A percentile compares a stretch with the other conserved stretches of the same genome.
Conservation (phyloP, 2,113 vertebrate species). For the Pelodiscus sinensis region DNA sequence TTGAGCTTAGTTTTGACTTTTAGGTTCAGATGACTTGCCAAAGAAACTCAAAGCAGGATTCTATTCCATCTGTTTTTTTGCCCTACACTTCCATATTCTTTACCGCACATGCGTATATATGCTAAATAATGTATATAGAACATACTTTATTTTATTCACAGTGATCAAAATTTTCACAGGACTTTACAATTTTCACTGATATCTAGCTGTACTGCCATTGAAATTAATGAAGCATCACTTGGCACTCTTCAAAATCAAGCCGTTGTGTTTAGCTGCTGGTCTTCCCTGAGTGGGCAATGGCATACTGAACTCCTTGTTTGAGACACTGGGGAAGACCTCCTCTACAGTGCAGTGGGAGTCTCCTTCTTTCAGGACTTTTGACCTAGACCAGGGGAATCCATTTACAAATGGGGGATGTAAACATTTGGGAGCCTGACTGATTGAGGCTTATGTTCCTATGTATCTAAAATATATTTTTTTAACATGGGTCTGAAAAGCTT, state of each 20-base stretch:
- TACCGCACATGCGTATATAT: background rate
- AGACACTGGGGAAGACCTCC: constrained; percentile 48
- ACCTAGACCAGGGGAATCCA: background rate
- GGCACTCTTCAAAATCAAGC: background rate
- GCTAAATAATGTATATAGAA: background rate
- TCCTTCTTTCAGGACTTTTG: background rate
- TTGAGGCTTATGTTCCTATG: background rate
- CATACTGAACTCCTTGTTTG: background rate
- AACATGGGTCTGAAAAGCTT: background rate
- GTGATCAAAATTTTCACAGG: background rate
- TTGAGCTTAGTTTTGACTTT: background rate
- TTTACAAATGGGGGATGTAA: background rate
- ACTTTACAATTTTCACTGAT: background rate
- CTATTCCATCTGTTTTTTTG: background rate
- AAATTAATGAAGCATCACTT: background rate
- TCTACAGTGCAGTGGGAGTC: background rate
- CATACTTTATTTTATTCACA: background rate
- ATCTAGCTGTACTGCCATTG: background rate
- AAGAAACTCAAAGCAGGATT: background rate
- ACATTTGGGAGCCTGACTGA: background rate
- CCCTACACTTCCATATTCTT: background rate
- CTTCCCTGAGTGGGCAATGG: constrained; percentile 35
- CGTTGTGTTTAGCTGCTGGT: constrained; percentile 15
- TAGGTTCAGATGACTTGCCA: background rate
- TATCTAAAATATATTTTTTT: background rate